phyloP scores from a whole-genome alignment of 2,888 invertebrate species.

The Troglohyphantes excavatus region DNA sequence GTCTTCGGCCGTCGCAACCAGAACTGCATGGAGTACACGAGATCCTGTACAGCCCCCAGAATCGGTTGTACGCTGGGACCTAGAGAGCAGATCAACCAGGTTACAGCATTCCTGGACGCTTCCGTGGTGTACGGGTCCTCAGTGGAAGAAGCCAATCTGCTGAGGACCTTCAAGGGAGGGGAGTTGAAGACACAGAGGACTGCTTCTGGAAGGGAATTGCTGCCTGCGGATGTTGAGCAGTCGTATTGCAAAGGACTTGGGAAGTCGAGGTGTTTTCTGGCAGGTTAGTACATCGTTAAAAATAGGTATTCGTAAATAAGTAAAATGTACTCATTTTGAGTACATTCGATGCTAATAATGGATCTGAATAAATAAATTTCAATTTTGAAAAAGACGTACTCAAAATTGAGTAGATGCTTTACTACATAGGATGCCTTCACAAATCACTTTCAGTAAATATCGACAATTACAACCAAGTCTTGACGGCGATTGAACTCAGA shows the following conservation, averaged over 20 bases:
- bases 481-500: too few species aligned
- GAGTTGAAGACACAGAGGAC: conserved; percentile 83
- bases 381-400: too few species aligned
- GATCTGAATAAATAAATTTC: too few species aligned
- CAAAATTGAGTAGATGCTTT: too few species aligned
- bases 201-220: conserved; percentile 81
- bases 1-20: conserved; percentile 82
- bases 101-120: conserved; percentile 89
- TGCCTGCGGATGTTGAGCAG: conserved; percentile 82
- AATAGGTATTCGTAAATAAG: too few species aligned
- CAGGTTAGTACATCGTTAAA: conserved; percentile 84
- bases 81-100: conserved; percentile 86
- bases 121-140: conserved; percentile 92
- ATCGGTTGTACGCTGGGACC: conserved; percentile 86
- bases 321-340: too few species aligned
- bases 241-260: conserved; percentile 82
- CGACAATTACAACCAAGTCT: too few species aligned
- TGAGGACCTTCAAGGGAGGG: conserved; percentile 88
- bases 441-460: too few species aligned
- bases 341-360: too few species aligned
- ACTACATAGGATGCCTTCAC: too few species aligned
- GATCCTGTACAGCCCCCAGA: conserved; percentile 83
- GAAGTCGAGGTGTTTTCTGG: conserved; percentile 85
- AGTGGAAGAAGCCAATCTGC: conserved; percentile 86
- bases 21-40: conserved; percentile 84